Conservation (phyloP, 2,113 vertebrate species). For the Xenus cinereus region DNA sequence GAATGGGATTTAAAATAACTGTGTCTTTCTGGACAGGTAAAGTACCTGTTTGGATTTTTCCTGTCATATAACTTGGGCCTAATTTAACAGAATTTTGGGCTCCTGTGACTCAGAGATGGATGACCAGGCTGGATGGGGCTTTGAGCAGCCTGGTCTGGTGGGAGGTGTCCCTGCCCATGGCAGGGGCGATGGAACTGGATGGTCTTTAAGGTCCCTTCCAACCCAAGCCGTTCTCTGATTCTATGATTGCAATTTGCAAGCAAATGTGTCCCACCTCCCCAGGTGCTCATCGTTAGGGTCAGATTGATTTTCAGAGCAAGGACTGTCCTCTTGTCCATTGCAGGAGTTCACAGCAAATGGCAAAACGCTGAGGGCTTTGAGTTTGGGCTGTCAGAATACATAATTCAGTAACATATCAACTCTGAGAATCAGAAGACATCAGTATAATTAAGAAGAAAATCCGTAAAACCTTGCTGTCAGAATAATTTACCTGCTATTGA, state of each 20-base stretch:
- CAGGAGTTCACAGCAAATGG: not conserved
- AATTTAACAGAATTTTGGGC: not conserved
- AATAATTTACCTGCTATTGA: rapidly evolving
- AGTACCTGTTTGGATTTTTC: not conserved
- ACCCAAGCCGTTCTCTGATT: no score
- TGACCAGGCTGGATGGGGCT: no score
- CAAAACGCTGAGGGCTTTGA: not conserved
- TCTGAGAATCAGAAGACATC: not conserved
- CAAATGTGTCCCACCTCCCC: not conserved
- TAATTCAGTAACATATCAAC: not conserved
- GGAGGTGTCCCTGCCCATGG: no score
- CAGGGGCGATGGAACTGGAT: no score
- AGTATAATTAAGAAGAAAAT: not conserved
- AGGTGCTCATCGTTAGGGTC: rapidly evolving
- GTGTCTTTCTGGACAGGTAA: not conserved
- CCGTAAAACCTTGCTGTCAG: not conserved
- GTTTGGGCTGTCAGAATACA: not conserved
- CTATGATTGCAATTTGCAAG: not conserved
- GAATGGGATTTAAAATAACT: not conserved
- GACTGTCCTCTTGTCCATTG: not conserved
- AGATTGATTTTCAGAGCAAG: not conserved
- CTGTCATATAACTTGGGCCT: not conserved
- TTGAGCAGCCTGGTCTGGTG: no score
- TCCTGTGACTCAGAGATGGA: not conserved
- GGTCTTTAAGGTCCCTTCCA: no score